Evolutionary conservation across 2,888 invertebrate species (phyloP).

Genomic region (Apantesis nais): DNA sequence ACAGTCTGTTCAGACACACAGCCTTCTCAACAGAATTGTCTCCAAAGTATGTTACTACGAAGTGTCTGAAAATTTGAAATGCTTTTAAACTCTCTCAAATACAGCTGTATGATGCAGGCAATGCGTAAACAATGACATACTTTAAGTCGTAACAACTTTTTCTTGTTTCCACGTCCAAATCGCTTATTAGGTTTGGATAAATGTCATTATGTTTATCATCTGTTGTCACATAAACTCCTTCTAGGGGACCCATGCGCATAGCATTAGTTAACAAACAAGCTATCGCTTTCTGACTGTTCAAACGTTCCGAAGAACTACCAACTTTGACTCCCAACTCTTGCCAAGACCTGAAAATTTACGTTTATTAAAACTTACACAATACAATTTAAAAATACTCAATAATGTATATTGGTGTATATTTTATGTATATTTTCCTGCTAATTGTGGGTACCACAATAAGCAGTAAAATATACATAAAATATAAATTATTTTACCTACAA

Average conservation of each 20-base stretch:
- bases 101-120: background rate
- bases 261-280: slow-evolving; percentile 38
- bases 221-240: slow-evolving; percentile 49
- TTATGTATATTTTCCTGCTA: too few species aligned
- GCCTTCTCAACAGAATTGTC: slow-evolving; percentile 9
- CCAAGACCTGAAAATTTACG: slow-evolving; percentile 44
- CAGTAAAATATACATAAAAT: too few species aligned
- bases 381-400: too few species aligned
- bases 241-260: slow-evolving; percentile 40
- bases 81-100: background rate
- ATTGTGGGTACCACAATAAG: too few species aligned
- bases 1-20: slow-evolving; percentile 3
- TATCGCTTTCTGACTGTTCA: slow-evolving; percentile 26
- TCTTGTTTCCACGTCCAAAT: slow-evolving; percentile 50
- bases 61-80: slow-evolving; percentile 38
- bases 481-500: too few species aligned
- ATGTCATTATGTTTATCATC: slow-evolving; percentile 23
- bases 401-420: too few species aligned
- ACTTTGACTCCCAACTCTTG: slow-evolving; percentile 42
- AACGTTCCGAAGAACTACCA: slow-evolving; percentile 24
- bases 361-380: background rate
- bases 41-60: slow-evolving; percentile 36
- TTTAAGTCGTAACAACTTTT: slow-evolving; percentile 50
- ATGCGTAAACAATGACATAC: slow-evolving; percentile 39
- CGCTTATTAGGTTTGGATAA: slow-evolving; percentile 34